These are phyloP conservation scores for Zaprionus lachaisei DNA, from an alignment of 1,140 invertebrate species.

Conservation along the genomic window DNA sequence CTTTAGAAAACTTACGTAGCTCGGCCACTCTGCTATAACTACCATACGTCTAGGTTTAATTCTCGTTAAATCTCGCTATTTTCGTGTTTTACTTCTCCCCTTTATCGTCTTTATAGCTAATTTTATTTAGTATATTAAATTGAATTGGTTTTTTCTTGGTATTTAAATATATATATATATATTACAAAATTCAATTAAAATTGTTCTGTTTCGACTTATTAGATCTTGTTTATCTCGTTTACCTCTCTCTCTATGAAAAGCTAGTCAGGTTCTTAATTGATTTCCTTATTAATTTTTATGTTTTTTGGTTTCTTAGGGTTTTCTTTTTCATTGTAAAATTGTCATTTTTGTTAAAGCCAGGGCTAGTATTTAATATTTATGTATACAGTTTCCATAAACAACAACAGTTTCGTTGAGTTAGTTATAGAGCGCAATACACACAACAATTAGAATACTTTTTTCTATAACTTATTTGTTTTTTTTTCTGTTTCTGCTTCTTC, in stretches of 20 bases:
- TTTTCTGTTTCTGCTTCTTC: background rate
- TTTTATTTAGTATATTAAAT: conserved; percentile 52
- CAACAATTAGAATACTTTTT: conserved; percentile 37
- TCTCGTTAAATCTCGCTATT: conserved; percentile 26
- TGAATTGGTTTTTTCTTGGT: conserved; percentile 42
- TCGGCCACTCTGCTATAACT: conserved; percentile 75
- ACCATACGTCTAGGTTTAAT: conserved; percentile 36
- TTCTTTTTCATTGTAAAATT: conserved; percentile 44
- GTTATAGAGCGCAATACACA: conserved; percentile 31
- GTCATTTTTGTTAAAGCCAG: conserved; percentile 46
- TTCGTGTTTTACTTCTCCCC: conserved; percentile 21
- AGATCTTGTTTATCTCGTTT: conserved; percentile 31
- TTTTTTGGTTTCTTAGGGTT: background rate
- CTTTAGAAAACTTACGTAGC: conserved; percentile 78
- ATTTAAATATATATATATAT: conserved; percentile 50
- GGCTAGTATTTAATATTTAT: conserved; percentile 54
- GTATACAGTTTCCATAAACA: conserved; percentile 53
- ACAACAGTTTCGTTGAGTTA: conserved; percentile 56
- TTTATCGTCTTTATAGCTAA: conserved; percentile 31
- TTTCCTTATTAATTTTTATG: conserved; percentile 45
- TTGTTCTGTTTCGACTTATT: conserved; percentile 51
- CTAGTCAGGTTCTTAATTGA: conserved; percentile 80
- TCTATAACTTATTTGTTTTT: conserved; percentile 16
- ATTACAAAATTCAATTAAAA: conserved; percentile 77
- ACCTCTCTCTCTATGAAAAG: conserved; percentile 60